Evolutionary conservation across 2,113 vertebrate genomes (phyloP).

Genomic region (Cervus canadensis): DNA sequence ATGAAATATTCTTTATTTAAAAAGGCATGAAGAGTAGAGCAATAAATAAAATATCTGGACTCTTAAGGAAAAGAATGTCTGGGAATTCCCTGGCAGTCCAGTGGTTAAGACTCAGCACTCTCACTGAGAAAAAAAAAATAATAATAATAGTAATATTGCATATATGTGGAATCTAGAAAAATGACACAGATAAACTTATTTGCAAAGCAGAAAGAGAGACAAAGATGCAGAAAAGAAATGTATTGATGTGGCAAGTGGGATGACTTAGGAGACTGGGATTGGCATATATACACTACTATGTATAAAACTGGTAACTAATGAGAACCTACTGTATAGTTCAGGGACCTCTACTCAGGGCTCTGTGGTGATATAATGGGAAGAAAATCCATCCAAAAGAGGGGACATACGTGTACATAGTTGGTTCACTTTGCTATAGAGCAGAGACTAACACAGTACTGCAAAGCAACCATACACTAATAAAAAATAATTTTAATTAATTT

Average conservation of each 20-base stretch:
- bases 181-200: background rate
- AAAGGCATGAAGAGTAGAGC: background rate
- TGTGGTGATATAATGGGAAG: background rate
- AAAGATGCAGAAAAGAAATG: background rate
- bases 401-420: background rate
- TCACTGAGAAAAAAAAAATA: background rate
- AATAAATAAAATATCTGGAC: background rate
- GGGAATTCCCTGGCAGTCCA: background rate
- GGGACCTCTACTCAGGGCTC: background rate
- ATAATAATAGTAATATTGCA: background rate
- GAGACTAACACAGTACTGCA: background rate
- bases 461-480: background rate
- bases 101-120: background rate
- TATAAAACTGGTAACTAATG: accelerated
- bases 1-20: background rate
- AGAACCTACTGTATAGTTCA: background rate
- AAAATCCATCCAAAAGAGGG: background rate
- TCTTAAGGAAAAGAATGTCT: background rate
- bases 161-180: background rate
- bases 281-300: background rate
- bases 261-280: background rate
- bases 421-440: background rate
- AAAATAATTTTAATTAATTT: background rate
- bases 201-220: background rate
- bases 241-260: background rate